Percentiles rank a stretch among this genome's conserved stretches.
Evolutionary conservation across 2,113 vertebrate species (phyloP).

Genomic region (Ivindomyrus marchei): DNA sequence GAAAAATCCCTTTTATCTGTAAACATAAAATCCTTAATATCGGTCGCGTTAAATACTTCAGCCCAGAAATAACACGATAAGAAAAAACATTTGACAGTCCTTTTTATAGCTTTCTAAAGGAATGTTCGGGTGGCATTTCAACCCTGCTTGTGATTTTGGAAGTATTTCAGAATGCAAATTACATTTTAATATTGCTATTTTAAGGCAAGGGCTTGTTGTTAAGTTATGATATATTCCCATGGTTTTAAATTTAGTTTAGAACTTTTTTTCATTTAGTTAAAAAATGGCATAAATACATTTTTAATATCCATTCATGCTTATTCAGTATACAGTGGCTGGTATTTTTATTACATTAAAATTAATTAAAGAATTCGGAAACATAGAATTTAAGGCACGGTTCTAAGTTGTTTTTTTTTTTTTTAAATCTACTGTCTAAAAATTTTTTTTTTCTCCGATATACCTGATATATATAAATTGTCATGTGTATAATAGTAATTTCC

Average conservation of each 20-base stretch:
- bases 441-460: not conserved
- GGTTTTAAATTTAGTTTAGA: not conserved
- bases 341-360: not conserved
- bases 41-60: not conserved
- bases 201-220: not conserved
- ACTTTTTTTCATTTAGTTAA: not conserved
- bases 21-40: not conserved
- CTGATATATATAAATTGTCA: not conserved
- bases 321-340: not conserved
- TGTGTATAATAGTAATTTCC: not conserved
- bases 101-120: not conserved
- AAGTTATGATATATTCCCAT: not conserved
- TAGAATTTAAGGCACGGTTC: not conserved
- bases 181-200: not conserved
- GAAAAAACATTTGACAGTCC: not conserved
- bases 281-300: not conserved
- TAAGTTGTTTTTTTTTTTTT: no score
- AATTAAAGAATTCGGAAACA: not conserved
- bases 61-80: not conserved
- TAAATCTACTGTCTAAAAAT: not conserved
- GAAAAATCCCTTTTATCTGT: not conserved
- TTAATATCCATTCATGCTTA: not conserved
- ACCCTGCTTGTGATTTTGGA: not conserved
- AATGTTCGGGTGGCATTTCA: not conserved
- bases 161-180: not conserved